These are phyloP conservation scores for Peromyscus attwateri DNA, from an alignment of 2,797 vertebrate genomes.

Conservation along the genomic window DNA sequence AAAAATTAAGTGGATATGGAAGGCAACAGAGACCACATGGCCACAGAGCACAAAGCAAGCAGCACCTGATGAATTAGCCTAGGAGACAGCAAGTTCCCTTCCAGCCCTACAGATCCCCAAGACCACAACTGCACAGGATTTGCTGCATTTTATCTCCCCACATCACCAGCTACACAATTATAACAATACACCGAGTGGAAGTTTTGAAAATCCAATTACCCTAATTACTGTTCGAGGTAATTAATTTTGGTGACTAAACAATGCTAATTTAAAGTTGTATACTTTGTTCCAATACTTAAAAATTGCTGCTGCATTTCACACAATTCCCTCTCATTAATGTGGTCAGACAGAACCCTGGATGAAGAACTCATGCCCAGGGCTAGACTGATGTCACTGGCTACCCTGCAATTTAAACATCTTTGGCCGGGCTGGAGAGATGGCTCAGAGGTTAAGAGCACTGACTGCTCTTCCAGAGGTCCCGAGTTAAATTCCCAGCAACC, in stretches of 20 bases:
- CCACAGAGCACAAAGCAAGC: neutral
- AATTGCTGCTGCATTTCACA: neutral
- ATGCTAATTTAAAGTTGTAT: slow-evolving; percentile 24
- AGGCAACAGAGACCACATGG: neutral
- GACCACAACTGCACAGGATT: neutral
- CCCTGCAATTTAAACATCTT: neutral
- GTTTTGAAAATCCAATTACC: slow-evolving; percentile 11
- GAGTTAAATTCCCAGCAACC: too few species aligned
- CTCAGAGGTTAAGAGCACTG: too few species aligned
- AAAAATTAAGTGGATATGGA: neutral
- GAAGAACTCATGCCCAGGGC: neutral
- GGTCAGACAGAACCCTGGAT: neutral
- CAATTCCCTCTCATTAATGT: neutral
- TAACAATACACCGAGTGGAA: neutral
- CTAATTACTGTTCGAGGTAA: slow-evolving; percentile 5
- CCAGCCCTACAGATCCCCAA: neutral
- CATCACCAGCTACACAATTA: too few species aligned
- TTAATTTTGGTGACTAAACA: neutral
- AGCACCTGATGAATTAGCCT: too few species aligned
- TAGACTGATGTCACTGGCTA: neutral
- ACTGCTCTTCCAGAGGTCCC: too few species aligned
- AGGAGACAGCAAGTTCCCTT: neutral
- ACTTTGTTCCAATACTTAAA: slow-evolving; percentile 1
- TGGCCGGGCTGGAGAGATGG: too few species aligned
- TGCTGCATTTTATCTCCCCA: neutral